Base-by-base conservation (phyloP, 1,140 invertebrate genomes). In the Heterodera schachtii region DNA sequence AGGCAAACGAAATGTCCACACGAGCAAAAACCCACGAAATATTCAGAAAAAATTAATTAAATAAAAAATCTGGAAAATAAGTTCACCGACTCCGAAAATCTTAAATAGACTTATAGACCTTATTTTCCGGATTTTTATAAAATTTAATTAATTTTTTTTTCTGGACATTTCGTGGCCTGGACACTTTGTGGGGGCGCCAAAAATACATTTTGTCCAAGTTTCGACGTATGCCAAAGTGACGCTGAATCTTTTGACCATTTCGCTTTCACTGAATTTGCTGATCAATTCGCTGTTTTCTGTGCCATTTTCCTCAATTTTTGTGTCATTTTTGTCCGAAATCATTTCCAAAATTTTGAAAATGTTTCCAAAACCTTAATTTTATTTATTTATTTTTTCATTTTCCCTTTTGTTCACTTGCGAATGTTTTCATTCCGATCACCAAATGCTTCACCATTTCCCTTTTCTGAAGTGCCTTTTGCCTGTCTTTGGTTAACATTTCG, bases 201-300 rank as follows among this genome's bases (percentile, higher is more conserved):
- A 47, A 6, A 74, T 3, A 74, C 73, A n/a, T 74, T 74, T 74
- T 13, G 46, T 52, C 75, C 75, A 76, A 19, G 41, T 46, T 44
- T 57, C 66, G 8, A 76, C n/a, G 19, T 43, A 21, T 21, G 66
- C 49, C 41, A 76, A 76, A 57, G 75, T 66, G 3, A 9, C 19
- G 19, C 47, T 19, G 7, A 76, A 76, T 57, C 31, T 31, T 31
- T 31, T 31, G 31, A 31, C 31, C 31, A 31, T 19, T 57, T 19
- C 21, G 57, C 57, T 19, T 3, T 13, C 13, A 19, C 49, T 52
- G 49, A 6, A 52, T 52, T 8, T 52, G 6, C 49, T 52, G 6
- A 11, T 11, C 11, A 19, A 19, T 16, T 4, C 57, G 16, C 57
- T 19, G 0, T 19, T 64, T 19, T 19, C 19, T 19, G 11, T 64